A percentile compares a stretch with the other conserved stretches of the same genome.
Conservation (phyloP, 2,113 vertebrate species). For the Hippocampus zosterae region DNA sequence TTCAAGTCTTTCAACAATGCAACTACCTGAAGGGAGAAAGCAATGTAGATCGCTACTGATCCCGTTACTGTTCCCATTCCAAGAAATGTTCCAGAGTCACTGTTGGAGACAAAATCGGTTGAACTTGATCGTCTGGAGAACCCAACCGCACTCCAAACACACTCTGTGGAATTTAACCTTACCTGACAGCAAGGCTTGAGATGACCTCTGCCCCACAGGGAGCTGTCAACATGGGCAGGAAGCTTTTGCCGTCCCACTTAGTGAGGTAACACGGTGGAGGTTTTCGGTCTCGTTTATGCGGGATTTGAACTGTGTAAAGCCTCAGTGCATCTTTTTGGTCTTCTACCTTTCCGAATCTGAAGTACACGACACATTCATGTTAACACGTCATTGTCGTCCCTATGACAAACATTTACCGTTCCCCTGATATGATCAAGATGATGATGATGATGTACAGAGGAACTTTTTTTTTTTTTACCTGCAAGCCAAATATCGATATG, state of each 20-base stretch:
- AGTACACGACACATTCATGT: constrained; percentile 1
- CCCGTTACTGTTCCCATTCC: constrained; percentile 92
- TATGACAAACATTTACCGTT: background rate
- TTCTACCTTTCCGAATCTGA: constrained; percentile 84
- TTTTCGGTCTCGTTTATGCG: constrained; percentile 86
- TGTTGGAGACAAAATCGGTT: constrained; percentile 43
- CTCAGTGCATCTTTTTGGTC: constrained; percentile 78
- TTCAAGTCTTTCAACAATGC: background rate
- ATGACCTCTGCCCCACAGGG: constrained; percentile 87
- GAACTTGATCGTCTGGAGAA: too few species aligned
- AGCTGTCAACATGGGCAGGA: constrained; percentile 84
- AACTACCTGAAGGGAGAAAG: constrained; percentile 92
- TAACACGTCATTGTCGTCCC: constrained; percentile 6
- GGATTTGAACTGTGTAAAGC: constrained; percentile 93
- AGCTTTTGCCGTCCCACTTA: constrained; percentile 88
- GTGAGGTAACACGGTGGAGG: constrained; percentile 89
- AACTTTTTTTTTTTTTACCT: constrained; percentile 61
- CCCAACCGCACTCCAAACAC: too few species aligned
- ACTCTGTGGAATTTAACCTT: background rate
- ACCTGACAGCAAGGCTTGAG: constrained; percentile 88
- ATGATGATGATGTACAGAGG: background rate
- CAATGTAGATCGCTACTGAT: constrained; percentile 90
- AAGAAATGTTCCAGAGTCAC: constrained; percentile 91
- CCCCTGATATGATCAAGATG: background rate
- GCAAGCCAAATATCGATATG: constrained; percentile 89